Base-by-base conservation (phyloP, 1,140 invertebrate species). In the Drusus annulatus region DNA sequence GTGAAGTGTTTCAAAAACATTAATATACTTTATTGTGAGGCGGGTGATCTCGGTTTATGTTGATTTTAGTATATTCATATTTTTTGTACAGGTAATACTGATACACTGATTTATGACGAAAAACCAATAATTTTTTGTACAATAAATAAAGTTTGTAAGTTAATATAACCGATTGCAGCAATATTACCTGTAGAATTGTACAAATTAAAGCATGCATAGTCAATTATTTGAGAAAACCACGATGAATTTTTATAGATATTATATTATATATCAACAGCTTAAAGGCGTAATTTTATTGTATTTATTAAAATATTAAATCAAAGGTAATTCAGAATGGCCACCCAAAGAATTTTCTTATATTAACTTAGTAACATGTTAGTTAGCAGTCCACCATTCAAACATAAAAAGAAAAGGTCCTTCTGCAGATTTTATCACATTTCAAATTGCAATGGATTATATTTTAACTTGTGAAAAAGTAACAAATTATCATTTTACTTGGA, bases 301-400 rank as follows among this genome's bases (percentile, higher is more conserved):
- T 45, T 45, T 13, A 45, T 45, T 45, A 2, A 45, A 45, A 45
- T 45, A 45, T 45, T 45, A 7, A 45, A 45, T 45, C 0, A 36
- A 45, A 45, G 13, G 2, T 45, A 45, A 45, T 45, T 45, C 36
- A 74, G 8, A 25, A 74, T 51, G 17, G 17, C 10, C 68, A 21
- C 68, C 13, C 68, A 71, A 19, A 71, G 6, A 16, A 23, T 71
- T 1, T 54, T 19, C 17, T 56, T 23, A 21, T 54, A 74, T 74
- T 54, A 54, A 21, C n/a, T 54, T 28, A 54, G 52, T 76, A 19
- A 76, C 74, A 76, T 36, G 31, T 76, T 62, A 60, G 36, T 71
- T 3, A 76, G 80, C 80, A 81, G 31, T 79, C 25, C 80, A 81
- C 80, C 80, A 81, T 81, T 81, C 77, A 81, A 81, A 78, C 54